Conservation (phyloP, 2,888 invertebrate genomes). For the Nemoura dubitans region DNA sequence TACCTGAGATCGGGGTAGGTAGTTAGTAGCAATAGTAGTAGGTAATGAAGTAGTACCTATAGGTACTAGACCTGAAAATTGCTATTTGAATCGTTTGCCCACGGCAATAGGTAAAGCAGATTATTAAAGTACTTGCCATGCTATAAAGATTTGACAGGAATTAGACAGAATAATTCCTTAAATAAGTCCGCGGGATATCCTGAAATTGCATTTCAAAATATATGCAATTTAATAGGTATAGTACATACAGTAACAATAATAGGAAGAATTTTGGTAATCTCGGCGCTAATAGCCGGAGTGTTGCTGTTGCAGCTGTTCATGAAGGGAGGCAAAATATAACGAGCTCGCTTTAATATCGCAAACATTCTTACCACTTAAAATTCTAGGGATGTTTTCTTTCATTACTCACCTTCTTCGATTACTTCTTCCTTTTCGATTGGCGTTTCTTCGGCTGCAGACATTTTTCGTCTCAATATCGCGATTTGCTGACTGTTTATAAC, state of each 20-base stretch:
- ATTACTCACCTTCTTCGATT: not conserved
- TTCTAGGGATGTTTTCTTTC: not conserved
- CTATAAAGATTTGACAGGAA: not conserved
- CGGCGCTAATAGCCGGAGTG: not conserved
- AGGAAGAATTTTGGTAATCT: no score
- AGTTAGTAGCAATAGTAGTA: no score
- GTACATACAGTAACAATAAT: no score
- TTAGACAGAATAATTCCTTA: not conserved
- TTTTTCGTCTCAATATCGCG: not conserved
- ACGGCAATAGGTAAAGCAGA: no score
- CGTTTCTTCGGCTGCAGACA: constrained; percentile 27
- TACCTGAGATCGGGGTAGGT: not conserved
- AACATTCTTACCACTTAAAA: not conserved
- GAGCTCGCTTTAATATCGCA: not conserved
- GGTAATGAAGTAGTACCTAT: no score
- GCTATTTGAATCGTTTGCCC: no score
- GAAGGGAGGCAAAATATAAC: not conserved
- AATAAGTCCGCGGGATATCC: not conserved
- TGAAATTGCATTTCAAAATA: not conserved
- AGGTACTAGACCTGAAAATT: no score
- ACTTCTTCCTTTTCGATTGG: not conserved
- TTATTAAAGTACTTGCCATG: no score
- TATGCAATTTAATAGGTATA: no score
- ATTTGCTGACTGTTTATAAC: not conserved
- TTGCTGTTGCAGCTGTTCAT: not conserved